Evolutionary conservation across 2,888 invertebrate species (phyloP), one percentile per base, ranked within the genome.

Genomic region (Cataglyphis rosenhaueri): DNA sequence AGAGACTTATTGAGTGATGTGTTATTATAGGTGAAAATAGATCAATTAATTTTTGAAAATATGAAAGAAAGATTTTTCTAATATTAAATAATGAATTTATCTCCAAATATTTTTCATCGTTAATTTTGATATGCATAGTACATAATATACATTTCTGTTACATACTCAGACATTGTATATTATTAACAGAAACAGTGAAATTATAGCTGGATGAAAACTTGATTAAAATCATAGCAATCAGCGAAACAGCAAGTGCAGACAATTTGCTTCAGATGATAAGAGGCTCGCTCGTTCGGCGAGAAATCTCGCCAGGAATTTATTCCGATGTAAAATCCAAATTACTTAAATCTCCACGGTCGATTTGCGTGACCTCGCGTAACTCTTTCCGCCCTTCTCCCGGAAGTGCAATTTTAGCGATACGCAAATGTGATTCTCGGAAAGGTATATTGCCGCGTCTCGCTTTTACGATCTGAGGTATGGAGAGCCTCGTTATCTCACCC

Each of bases 401-500:
- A 68, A 85, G 75, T 44, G 57, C 55, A 73, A 85, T 81, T 79
- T 81, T 81, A 75, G 74, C 41, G 64, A 86, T 86, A 59, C 59
- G 78, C 78, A 70, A 78, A 68, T 78, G 59, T 21, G 83, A 85
- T 79, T 78, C 64, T 57, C 64, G 68, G 52, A 70, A 73, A 79
- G 52, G 59, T 48, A 79, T 79, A 71, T 76, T 44, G 59, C 65
- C 44, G 44, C 32, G 29, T 48, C 44, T 66, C 61, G 62, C 18
- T 70, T 85, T 85, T 74, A 85, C 68, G 68, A 76, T 64, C 61
- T 59, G 62, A 83, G 74, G 10, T 75, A 62, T 25, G 68, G 70
- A 66, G 75, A 85, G 35, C 52, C 74, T n/a, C 52, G 25, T 78
- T 59, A 66, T 57, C 57, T 44, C 21, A 35, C 21, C 21, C 21